Evolutionary conservation across 92 coral and sea anemone genomes (phyloP).

Genomic region (Galaxea fascicularis): DNA sequence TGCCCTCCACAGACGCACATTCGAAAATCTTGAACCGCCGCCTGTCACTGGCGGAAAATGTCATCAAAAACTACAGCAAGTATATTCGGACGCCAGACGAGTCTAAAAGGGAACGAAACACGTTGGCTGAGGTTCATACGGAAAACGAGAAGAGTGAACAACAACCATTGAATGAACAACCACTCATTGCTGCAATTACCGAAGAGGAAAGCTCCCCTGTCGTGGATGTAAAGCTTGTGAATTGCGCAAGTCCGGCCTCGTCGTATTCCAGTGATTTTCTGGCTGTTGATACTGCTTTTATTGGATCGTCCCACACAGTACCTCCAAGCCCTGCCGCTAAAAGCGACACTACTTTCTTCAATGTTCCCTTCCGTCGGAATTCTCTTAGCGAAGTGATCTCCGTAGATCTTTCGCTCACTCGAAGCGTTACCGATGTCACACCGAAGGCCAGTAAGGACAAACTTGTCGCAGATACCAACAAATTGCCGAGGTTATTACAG

Average conservation of each 20-base stretch:
- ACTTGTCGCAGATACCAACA: neutral
- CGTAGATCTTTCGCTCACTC: slow-evolving; percentile 2
- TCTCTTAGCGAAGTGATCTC: slow-evolving; percentile 5
- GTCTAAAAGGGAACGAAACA: neutral
- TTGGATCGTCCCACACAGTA: slow-evolving; percentile 29
- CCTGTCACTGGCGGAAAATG: slow-evolving; percentile 60
- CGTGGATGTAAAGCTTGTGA: slow-evolving; percentile 20
- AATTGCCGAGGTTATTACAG: slow-evolving; percentile 19
- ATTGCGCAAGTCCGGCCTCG: slow-evolving; percentile 12
- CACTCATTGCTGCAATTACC: slow-evolving; percentile 4
- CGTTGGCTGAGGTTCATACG: neutral
- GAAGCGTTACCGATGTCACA: slow-evolving; percentile 17
- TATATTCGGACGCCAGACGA: slow-evolving; percentile 57
- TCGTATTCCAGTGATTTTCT: slow-evolving; percentile 2
- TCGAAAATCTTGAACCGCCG: slow-evolving; percentile 53
- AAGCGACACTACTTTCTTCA: neutral
- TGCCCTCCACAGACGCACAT: slow-evolving; percentile 51
- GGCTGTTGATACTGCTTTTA: neutral
- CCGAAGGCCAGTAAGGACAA: slow-evolving; percentile 3
- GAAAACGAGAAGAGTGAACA: slow-evolving; percentile 6
- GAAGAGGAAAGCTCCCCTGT: slow-evolving; percentile 30
- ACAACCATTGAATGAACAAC: neutral
- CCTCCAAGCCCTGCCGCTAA: slow-evolving; percentile 40
- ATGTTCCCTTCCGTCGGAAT: slow-evolving; percentile 13
- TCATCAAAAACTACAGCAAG: slow-evolving; percentile 59